Percentiles rank a stretch among this genome's conserved stretches.
These are phyloP conservation scores for Noctua janthina DNA, from an alignment of 2,888 invertebrate species.

Conservation along the genomic window DNA sequence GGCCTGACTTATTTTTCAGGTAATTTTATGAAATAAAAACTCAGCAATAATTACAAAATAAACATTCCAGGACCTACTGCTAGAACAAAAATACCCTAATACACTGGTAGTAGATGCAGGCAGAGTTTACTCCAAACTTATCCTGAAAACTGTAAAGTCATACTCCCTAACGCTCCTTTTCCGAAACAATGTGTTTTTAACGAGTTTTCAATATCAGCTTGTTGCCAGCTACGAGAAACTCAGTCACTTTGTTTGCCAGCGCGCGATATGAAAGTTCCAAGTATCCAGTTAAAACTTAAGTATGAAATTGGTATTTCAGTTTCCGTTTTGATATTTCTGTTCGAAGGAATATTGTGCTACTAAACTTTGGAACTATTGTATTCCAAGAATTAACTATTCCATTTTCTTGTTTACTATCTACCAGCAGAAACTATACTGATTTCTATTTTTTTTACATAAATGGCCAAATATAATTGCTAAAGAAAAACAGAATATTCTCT, in stretches of 20 bases:
- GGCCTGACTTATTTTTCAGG: background rate
- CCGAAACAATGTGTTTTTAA: conserved; percentile 28
- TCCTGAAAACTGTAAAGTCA: conserved; percentile 15
- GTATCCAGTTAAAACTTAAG: conserved; percentile 11
- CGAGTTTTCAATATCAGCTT: conserved; percentile 38
- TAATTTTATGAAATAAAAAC: background rate
- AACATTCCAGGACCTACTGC: background rate
- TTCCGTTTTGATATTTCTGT: conserved; percentile 9
- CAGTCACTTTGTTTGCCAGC: conserved; percentile 28
- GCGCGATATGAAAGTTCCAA: conserved; percentile 18
- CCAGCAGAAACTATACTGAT: too few relatives aligned
- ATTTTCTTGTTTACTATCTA: background rate
- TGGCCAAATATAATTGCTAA: background rate
- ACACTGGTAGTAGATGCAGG: background rate
- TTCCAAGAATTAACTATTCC: background rate
- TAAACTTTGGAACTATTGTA: background rate
- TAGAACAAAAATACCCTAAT: background rate
- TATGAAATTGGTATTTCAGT: conserved; percentile 1
- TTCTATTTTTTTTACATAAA: too few relatives aligned
- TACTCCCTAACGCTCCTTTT: conserved; percentile 21
- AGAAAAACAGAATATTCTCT: background rate
- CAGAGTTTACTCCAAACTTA: background rate
- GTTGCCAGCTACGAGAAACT: conserved; percentile 30
- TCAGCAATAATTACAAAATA: background rate
- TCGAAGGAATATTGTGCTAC: conserved; percentile 7